Evolutionary conservation across 2,797 vertebrate species (phyloP).

Genomic region (Taenioides sp.): DNA sequence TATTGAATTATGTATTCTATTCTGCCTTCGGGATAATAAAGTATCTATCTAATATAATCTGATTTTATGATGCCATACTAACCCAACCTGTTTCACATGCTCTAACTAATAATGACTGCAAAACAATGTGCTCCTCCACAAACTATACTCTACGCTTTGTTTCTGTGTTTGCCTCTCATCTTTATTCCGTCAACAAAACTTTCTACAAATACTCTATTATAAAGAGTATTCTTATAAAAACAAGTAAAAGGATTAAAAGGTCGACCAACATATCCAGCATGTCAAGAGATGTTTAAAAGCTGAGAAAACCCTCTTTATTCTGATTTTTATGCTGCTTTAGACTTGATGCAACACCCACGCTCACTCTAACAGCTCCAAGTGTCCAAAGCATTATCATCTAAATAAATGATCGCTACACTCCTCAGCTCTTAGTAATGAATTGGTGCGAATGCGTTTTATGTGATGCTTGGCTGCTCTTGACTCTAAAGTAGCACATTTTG

Average conservation of each 20-base stretch:
- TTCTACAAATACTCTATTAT: neutral
- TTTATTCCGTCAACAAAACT: neutral
- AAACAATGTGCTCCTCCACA: neutral
- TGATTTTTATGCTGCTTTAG: conserved; percentile 10
- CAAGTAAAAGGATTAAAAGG: conserved; percentile 1
- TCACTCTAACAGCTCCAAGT: conserved; percentile 17
- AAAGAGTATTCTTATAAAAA: neutral
- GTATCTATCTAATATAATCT: too few relatives aligned
- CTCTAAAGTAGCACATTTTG: conserved; percentile 22
- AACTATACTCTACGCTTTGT: neutral
- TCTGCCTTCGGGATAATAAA: too few relatives aligned
- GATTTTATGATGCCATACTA: too few relatives aligned
- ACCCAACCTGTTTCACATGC: too few relatives aligned
- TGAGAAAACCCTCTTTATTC: conserved; percentile 18
- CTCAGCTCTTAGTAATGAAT: conserved; percentile 43
- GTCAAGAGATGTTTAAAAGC: conserved; percentile 7
- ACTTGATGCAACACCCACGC: conserved; percentile 28
- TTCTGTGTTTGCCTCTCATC: neutral
- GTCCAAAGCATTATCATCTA: conserved; percentile 25
- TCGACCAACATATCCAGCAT: neutral
- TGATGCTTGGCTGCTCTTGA: conserved; percentile 30
- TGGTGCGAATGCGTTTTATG: conserved; percentile 22
- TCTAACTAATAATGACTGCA: neutral
- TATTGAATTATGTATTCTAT: too few relatives aligned
- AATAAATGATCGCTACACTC: conserved; percentile 29